Conservation (phyloP, 2,888 invertebrate species). For the Tenthredo distinguenda region DNA sequence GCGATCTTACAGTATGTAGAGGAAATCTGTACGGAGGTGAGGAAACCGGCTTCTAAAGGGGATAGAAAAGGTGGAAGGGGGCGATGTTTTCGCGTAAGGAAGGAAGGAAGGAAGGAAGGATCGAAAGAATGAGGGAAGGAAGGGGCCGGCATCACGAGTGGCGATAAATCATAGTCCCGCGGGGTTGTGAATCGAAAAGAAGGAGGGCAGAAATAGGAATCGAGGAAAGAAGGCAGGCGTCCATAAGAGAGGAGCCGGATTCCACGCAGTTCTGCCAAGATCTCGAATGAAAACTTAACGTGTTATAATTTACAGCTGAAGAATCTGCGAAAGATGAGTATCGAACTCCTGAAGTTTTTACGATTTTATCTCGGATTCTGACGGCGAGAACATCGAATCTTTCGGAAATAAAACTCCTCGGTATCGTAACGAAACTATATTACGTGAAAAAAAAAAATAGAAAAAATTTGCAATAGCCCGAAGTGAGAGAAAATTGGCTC, state of each 20-base stretch:
- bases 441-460: not conserved
- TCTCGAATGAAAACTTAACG: slow-evolving; percentile 37
- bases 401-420: too few species aligned
- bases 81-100: not conserved
- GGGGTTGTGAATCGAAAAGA: slow-evolving; percentile 48
- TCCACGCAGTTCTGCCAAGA: slow-evolving; percentile 32
- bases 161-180: slow-evolving; percentile 52
- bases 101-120: not conserved
- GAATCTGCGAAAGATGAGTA: not conserved
- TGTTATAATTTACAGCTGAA: not conserved
- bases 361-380: not conserved
- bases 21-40: slow-evolving; percentile 16
- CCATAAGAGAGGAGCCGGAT: not conserved
- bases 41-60: slow-evolving; percentile 12
- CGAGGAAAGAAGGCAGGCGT: slow-evolving; percentile 7
- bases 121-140: not conserved
- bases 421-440: not conserved
- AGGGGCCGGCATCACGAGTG: not conserved
- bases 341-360: not conserved
- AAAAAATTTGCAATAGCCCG: not conserved
- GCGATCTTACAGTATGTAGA: not conserved
- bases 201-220: slow-evolving; percentile 2
- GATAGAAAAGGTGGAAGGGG: not conserved
- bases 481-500: not conserved
- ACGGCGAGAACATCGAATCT: too few species aligned